Conservation (phyloP, 2,888 invertebrate genomes). For the Patella ulyssiponensis region DNA sequence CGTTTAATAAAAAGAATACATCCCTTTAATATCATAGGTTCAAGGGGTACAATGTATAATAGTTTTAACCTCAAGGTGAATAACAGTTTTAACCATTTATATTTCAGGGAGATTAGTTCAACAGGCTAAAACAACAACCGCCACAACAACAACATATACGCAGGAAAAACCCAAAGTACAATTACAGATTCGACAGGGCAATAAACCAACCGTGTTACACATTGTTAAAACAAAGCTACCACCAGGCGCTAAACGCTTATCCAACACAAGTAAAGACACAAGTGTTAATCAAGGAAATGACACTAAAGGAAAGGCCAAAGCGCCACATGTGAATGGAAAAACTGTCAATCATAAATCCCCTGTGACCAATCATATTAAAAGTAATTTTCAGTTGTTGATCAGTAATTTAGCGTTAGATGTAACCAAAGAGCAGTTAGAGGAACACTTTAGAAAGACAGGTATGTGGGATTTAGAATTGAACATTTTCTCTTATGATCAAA, state of each 20-base stretch:
- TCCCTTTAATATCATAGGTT: too few relatives aligned
- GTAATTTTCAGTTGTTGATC: conserved; percentile 61
- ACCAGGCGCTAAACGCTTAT: conserved; percentile 1
- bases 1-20: too few relatives aligned
- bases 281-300: neutral
- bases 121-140: too few relatives aligned
- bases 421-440: conserved; percentile 61
- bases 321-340: neutral
- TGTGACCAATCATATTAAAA: conserved; percentile 35
- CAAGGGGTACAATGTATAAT: too few relatives aligned
- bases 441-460: conserved; percentile 66
- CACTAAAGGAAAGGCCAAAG: conserved; percentile 21
- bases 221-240: conserved; percentile 1
- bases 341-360: conserved; percentile 6
- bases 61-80: too few relatives aligned
- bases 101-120: too few relatives aligned
- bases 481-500: neutral
- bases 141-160: neutral
- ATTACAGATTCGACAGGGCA: conserved; percentile 5
- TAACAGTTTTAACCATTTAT: too few relatives aligned
- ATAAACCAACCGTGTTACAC: conserved; percentile 1
- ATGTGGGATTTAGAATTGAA: neutral
- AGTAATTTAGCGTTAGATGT: conserved; percentile 62
- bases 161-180: neutral
- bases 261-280: neutral